These are phyloP conservation scores for Masticophis lateralis DNA, from an alignment of 2,797 vertebrate species.

Conservation along the genomic window DNA sequence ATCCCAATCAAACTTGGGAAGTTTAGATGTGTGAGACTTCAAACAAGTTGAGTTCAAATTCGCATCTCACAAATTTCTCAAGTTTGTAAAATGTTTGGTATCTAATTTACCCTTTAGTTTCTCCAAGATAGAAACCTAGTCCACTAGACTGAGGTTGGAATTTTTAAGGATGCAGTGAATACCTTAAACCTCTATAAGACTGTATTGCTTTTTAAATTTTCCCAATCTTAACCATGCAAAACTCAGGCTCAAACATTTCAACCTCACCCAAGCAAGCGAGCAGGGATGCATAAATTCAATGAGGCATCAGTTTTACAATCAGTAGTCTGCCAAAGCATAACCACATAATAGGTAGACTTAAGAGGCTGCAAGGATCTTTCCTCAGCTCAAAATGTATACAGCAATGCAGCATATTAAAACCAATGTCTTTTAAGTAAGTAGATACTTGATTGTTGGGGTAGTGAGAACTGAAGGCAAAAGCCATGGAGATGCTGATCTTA, in stretches of 20 bases:
- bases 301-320: neutral
- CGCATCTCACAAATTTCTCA: neutral
- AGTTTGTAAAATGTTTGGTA: neutral
- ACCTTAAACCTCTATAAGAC: neutral
- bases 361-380: neutral
- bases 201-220: neutral
- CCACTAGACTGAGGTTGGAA: neutral
- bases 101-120: neutral
- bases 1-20: neutral
- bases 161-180: neutral
- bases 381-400: neutral
- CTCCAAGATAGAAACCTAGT: neutral
- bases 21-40: neutral
- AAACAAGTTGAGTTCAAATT: neutral
- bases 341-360: neutral
- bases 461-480: neutral
- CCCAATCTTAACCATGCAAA: neutral
- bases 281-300: neutral
- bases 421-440: neutral
- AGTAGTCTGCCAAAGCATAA: neutral
- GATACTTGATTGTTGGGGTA: neutral
- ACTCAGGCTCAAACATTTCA: neutral
- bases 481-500: neutral
- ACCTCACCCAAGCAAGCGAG: neutral
- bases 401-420: neutral